phyloP scores from a whole-genome alignment of 2,797 vertebrate genomes.

The Myoxocephalus aenaeus region DNA sequence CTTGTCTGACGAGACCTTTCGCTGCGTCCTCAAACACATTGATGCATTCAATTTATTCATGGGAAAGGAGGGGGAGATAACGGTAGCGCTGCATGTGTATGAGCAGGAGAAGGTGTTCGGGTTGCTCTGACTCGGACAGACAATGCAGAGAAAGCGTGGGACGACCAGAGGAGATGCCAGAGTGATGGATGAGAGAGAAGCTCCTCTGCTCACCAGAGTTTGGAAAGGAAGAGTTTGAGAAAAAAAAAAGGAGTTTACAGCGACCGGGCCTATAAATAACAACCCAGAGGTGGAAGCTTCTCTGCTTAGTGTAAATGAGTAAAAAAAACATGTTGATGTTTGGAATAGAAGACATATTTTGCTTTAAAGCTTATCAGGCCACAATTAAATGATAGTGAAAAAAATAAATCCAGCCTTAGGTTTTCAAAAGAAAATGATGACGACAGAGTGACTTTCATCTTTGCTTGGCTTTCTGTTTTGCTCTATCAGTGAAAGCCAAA shows the following conservation, averaged over 20 bases:
- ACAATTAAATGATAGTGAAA: conserved; percentile 74
- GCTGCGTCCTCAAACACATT: conserved; percentile 70
- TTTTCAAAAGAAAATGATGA: conserved; percentile 65
- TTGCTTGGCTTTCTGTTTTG: conserved; percentile 55
- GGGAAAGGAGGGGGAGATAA: conserved; percentile 61
- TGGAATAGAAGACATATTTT: conserved; percentile 35
- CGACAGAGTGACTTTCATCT: conserved; percentile 69
- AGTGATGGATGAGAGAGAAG: conserved; percentile 80
- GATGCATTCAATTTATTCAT: conserved; percentile 83
- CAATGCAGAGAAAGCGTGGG: conserved; percentile 53
- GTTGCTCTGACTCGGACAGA: conserved; percentile 48
- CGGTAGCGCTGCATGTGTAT: conserved; percentile 72
- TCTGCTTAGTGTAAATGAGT: conserved; percentile 26
- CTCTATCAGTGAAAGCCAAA: conserved; percentile 74
- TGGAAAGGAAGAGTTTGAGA: conserved; percentile 57
- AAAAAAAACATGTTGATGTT: conserved; percentile 53
- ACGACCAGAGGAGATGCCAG: conserved; percentile 82
- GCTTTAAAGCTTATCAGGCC: conserved; percentile 69
- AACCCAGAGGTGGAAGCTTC: conserved; percentile 49
- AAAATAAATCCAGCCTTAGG: conserved; percentile 34
- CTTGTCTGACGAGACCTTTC: conserved; percentile 62
- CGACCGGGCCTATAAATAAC: conserved; percentile 62
- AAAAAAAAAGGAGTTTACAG: conserved; percentile 53
- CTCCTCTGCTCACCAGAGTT: conserved; percentile 64
- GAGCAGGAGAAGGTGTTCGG: conserved; percentile 64